phyloP scores from a whole-genome alignment of 2,888 invertebrate genomes.

The Drosophila multiciliata region DNA sequence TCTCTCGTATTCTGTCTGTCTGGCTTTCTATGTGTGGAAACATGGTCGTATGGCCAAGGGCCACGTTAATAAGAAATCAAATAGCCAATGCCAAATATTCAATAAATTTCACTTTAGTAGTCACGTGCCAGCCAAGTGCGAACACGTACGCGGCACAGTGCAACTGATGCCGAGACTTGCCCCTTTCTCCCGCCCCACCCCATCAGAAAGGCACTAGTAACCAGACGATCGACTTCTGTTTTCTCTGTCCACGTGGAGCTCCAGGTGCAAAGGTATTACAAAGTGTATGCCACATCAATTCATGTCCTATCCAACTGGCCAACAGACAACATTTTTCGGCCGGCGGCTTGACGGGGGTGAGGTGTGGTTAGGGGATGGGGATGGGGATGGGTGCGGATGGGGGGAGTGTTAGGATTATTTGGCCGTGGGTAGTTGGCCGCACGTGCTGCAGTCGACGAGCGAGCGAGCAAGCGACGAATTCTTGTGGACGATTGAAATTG shows the following conservation, averaged over 20 bases:
- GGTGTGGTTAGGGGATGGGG: not conserved
- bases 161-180: constrained; percentile 72
- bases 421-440: constrained; percentile 14
- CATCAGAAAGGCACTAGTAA: not conserved
- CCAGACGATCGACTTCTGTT: constrained; percentile 20
- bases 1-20: constrained; percentile 1
- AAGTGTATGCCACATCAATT: constrained; percentile 75
- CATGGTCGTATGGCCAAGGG: constrained; percentile 17
- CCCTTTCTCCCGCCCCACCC: not conserved
- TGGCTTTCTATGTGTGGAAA: constrained; percentile 6
- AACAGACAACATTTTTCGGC: constrained; percentile 64
- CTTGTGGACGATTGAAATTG: constrained; percentile 74
- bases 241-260: constrained; percentile 49
- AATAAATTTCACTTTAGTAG: constrained; percentile 79
- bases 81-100: constrained; percentile 81
- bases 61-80: constrained; percentile 80
- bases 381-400: not conserved
- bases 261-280: constrained; percentile 74
- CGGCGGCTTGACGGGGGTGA: not conserved
- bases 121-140: constrained; percentile 80
- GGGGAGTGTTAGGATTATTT: not conserved
- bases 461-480: constrained; percentile 37
- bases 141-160: constrained; percentile 74
- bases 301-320: constrained; percentile 69
- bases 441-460: constrained; percentile 49